Base-by-base conservation (phyloP, 1,140 invertebrate genomes). In the Pseudomyrmex concolor region DNA sequence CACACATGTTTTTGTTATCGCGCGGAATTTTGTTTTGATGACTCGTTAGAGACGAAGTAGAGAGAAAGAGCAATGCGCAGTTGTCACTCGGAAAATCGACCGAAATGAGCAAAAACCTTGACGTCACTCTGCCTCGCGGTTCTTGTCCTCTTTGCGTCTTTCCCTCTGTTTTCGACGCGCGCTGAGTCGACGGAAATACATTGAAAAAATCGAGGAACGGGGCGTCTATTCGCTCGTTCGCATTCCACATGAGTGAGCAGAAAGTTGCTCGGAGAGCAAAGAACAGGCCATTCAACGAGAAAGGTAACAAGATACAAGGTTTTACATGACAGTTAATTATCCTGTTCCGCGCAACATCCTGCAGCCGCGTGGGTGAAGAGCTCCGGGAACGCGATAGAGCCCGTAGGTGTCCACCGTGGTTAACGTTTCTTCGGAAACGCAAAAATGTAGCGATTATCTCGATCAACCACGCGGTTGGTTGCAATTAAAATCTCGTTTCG, bases 321-420 rank as follows among this genome's bases (percentile, higher is more conserved):
- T 59, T 80, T 59, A 48, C 54, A 71, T 80, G 76, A 80, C 76
- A 80, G 76, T 80, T 80, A 70, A 80, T 80, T 80, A 80, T 80
- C 55, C n/a, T 59, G 54, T 48, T 80, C 54, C 55, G 54, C 43
- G 76, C 12, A 70, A 78, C 54, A 48, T 70, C 57, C 43, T 55
- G 25, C 34, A 50, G 12, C 50, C 13, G 54, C 64, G 64, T 80
- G 54, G 66, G 54, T 15, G 67, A 70, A 51, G 67, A 70, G 66
- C 60, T 7, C 5, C 34, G 17, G 19, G n/a, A 51, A 13, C 12
- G 25, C 19, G 17, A 7, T 54, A 15, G 59, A 78, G 43, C 64
- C 15, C 45, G 64, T 70, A 80, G 43, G 67, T 78, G 76, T 80
- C 76, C 59, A 19, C 54, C 51, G 19, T n/a, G 60, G 45, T 78